Evolutionary conservation across 1,140 invertebrate species (phyloP).

Genomic region (Lasaia peninsularis): DNA sequence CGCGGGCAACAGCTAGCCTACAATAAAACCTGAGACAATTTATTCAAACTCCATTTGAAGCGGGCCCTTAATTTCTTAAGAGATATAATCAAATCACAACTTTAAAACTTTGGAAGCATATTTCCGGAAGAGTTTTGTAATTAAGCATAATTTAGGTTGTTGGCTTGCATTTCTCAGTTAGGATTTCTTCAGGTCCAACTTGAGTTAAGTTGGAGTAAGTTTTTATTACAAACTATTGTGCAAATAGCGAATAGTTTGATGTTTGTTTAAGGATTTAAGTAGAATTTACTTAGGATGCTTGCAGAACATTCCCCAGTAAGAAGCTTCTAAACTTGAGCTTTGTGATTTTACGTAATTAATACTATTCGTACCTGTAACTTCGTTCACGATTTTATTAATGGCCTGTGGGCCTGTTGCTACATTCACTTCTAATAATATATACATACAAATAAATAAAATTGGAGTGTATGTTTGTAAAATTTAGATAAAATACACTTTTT

Average conservation of each 20-base stretch:
- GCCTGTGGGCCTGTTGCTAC: no score
- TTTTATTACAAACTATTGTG: not conserved
- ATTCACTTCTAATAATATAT: no score
- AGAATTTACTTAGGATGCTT: no score
- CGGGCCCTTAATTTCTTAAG: not conserved
- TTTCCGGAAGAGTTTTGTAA: conserved; percentile 4
- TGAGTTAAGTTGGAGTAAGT: not conserved
- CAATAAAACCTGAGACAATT: not conserved
- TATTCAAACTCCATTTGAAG: not conserved
- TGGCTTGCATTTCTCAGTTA: not conserved
- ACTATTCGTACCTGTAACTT: no score
- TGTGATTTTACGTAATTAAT: no score
- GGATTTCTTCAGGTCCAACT: not conserved
- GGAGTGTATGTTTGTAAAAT: no score
- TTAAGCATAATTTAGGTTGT: conserved; percentile 2
- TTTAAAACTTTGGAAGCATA: not conserved
- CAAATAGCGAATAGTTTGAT: not conserved
- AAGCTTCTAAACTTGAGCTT: no score
- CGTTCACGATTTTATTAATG: no score
- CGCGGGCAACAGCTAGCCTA: not conserved
- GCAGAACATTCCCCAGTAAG: no score
- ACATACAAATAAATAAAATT: no score
- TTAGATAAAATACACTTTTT: no score
- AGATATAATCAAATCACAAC: not conserved
- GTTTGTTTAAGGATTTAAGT: not conserved